Evolutionary conservation across 2,888 invertebrate genomes (phyloP).

Genomic region (Drosophila rubida): DNA sequence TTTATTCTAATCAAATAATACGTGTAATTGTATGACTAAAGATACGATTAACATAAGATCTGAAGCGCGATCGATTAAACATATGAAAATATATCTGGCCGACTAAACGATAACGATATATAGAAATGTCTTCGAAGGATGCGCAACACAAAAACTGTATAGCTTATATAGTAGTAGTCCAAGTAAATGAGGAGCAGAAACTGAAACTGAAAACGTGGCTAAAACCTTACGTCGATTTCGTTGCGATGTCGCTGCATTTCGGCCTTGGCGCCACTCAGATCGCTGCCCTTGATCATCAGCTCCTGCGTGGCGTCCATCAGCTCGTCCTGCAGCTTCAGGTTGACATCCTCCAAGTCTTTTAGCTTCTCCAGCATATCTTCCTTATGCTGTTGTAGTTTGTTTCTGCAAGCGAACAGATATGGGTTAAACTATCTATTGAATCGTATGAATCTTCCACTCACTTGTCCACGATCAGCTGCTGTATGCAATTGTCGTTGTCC

Average conservation of each 20-base stretch:
- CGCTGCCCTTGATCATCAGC: slow-evolving; percentile 85
- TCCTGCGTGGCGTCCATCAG: slow-evolving; percentile 86
- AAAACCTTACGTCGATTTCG: slow-evolving; percentile 86
- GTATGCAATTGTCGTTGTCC: slow-evolving; percentile 89
- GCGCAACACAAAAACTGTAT: slow-evolving; percentile 51
- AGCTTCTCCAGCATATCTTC: slow-evolving; percentile 85
- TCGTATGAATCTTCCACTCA: slow-evolving; percentile 77
- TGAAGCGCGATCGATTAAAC: slow-evolving; percentile 50
- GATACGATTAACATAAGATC: slow-evolving; percentile 65
- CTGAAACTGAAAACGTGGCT: slow-evolving; percentile 37
- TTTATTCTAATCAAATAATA: slow-evolving; percentile 67
- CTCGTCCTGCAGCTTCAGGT: slow-evolving; percentile 86
- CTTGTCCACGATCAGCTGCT: slow-evolving; percentile 88
- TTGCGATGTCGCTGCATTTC: slow-evolving; percentile 87
- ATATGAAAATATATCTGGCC: slow-evolving; percentile 69
- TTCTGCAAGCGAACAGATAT: slow-evolving; percentile 63
- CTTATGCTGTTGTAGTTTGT: slow-evolving; percentile 84
- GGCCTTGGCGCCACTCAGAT: slow-evolving; percentile 86
- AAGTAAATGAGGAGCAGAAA: slow-evolving; percentile 6
- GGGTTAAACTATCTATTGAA: background rate
- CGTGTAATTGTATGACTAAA: slow-evolving; percentile 46
- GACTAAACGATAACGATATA: slow-evolving; percentile 64
- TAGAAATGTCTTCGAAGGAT: slow-evolving; percentile 77
- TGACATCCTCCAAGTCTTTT: slow-evolving; percentile 86
- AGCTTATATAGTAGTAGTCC: slow-evolving; percentile 17